Percentiles rank a stretch among this genome's conserved stretches.
Evolutionary conservation across 1,140 invertebrate genomes (phyloP).

Genomic region (Neodiprion fabricii): DNA sequence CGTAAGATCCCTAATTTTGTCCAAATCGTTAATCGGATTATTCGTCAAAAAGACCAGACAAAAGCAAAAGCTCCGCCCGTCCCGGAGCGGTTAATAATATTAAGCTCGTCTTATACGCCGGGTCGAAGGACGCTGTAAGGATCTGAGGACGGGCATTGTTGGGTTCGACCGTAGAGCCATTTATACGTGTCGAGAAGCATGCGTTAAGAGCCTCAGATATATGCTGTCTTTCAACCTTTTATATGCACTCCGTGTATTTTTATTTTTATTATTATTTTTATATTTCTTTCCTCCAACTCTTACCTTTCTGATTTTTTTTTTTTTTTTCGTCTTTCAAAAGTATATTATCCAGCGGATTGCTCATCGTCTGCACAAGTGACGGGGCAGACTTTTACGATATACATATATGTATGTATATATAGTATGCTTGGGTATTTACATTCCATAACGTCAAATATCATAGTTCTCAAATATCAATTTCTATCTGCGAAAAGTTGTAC

Average conservation of each 20-base stretch:
- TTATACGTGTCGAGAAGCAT: slow-evolving; percentile 14
- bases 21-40: not conserved
- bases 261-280: too few relatives aligned
- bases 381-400: not conserved
- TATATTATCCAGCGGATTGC: not conserved
- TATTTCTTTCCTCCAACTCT: too few relatives aligned
- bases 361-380: not conserved
- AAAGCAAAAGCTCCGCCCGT: not conserved
- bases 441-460: too few relatives aligned
- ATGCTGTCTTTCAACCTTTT: slow-evolving; percentile 3
- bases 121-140: not conserved
- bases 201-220: slow-evolving; percentile 1
- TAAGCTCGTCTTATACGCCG: not conserved
- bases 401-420: too few relatives aligned
- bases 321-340: not conserved
- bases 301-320: too few relatives aligned
- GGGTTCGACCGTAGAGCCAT: slow-evolving; percentile 1
- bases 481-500: too few relatives aligned
- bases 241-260: not conserved
- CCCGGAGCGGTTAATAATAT: slow-evolving; percentile 1
- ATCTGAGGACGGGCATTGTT: slow-evolving; percentile 15
- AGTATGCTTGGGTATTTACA: not conserved
- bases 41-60: not conserved
- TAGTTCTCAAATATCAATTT: too few relatives aligned
- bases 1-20: not conserved